A percentile compares a stretch with the other conserved stretches of the same genome.
Conservation (phyloP, 2,113 vertebrate species). For the Carettochelys insculpta region DNA sequence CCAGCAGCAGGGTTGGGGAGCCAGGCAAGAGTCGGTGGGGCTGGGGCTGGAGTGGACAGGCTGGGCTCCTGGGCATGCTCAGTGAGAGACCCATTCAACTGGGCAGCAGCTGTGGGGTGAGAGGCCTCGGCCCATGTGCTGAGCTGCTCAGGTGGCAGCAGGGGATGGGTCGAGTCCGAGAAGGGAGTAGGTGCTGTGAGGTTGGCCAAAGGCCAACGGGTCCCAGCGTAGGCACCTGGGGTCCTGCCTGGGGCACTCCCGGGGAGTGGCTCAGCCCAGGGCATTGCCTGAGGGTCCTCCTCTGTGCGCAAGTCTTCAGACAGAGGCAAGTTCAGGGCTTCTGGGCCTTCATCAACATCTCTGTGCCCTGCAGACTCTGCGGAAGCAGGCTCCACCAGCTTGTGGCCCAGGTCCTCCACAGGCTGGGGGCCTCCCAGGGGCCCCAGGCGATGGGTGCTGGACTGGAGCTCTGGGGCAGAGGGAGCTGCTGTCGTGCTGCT, state of each 20-base stretch:
- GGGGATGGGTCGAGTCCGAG: not conserved
- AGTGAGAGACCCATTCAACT: not conserved
- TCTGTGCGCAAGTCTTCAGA: not conserved
- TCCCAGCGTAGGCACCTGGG: not conserved
- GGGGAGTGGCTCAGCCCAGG: not conserved
- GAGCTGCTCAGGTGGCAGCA: not conserved
- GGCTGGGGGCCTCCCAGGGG: not conserved
- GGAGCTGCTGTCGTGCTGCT: rapidly evolving
- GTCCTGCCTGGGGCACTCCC: not conserved
- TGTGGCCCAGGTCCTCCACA: not conserved
- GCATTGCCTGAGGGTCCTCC: not conserved
- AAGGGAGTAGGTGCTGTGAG: not conserved
- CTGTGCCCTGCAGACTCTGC: not conserved
- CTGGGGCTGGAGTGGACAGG: not conserved
- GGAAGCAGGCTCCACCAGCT: not conserved
- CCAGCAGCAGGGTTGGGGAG: not conserved
- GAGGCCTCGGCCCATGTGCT: not conserved
- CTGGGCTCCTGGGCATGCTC: rapidly evolving
- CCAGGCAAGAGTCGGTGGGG: not conserved
- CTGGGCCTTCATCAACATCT: not conserved
- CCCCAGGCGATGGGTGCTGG: not conserved
- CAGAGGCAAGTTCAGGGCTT: not conserved
- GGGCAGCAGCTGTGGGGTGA: not conserved
- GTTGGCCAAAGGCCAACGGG: not conserved
- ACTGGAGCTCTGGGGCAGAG: not conserved